phyloP scores from a whole-genome alignment of 2,113 vertebrate genomes.

The Corythoichthys intestinalis region DNA sequence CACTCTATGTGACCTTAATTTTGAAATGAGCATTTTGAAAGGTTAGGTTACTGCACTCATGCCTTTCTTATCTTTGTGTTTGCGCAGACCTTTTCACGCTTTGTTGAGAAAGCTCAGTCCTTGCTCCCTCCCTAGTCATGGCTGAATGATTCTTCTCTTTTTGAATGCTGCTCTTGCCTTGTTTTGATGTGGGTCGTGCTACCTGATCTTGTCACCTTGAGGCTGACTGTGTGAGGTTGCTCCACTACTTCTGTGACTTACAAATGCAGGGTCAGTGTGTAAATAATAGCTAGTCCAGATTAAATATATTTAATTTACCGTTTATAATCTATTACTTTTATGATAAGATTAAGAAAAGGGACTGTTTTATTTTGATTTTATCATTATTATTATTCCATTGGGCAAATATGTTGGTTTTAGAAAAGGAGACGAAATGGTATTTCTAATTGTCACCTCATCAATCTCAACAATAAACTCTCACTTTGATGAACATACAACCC shows the following conservation, averaged over 20 bases:
- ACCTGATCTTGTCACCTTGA: conserved; percentile 46
- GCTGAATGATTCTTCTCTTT: background rate
- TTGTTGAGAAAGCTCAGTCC: conserved; percentile 27
- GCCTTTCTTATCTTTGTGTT: conserved; percentile 55
- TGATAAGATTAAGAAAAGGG: background rate
- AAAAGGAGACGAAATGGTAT: background rate
- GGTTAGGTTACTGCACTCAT: conserved; percentile 26
- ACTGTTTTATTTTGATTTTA: background rate
- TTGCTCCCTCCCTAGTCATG: background rate
- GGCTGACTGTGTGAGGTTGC: conserved; percentile 56
- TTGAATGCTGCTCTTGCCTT: conserved; percentile 9
- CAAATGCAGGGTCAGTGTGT: conserved; percentile 41
- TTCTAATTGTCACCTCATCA: background rate
- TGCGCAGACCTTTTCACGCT: conserved; percentile 25
- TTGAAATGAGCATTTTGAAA: background rate
- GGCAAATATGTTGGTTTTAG: background rate
- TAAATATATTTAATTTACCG: conserved; percentile 22
- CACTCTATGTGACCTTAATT: background rate
- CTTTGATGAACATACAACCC: too few species aligned
- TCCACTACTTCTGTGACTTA: conserved; percentile 34
- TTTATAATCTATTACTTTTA: conserved; percentile 8
- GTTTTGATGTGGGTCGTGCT: conserved; percentile 11
- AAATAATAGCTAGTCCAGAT: conserved; percentile 32
- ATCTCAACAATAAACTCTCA: background rate
- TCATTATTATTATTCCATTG: background rate